These are phyloP conservation scores for Leptinotarsa tumamoca DNA, from an alignment of 2,888 invertebrate species.

Conservation along the genomic window DNA sequence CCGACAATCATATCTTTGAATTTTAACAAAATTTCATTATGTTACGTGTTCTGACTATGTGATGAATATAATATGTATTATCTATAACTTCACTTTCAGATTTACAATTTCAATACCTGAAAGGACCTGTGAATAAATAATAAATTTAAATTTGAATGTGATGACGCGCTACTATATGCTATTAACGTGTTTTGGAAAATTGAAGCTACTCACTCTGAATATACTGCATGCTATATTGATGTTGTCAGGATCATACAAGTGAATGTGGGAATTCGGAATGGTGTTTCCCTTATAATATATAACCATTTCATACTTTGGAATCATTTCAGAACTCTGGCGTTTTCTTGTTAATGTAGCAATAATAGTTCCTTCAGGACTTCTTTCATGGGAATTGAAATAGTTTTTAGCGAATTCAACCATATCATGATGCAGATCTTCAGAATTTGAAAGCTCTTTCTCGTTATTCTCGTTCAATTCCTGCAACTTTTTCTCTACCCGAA, in stretches of 20 bases:
- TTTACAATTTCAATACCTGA: no score
- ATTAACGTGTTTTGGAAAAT: neutral
- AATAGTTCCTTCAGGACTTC: conserved; percentile 87
- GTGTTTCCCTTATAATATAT: conserved; percentile 88
- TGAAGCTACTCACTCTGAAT: conserved; percentile 79
- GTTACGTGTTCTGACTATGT: no score
- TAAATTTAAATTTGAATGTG: no score
- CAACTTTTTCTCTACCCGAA: conserved; percentile 86
- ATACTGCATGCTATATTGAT: conserved; percentile 89
- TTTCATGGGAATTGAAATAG: conserved; percentile 90
- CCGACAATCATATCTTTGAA: no score
- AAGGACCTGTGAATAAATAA: no score
- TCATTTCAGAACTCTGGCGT: conserved; percentile 80
- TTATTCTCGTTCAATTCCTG: conserved; percentile 82
- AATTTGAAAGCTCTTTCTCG: conserved; percentile 68
- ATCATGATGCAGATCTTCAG: conserved; percentile 77
- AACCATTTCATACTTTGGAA: conserved; percentile 94
- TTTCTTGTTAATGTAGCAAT: conserved; percentile 88
- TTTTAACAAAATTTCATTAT: no score
- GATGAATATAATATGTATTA: no score
- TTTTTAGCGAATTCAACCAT: conserved; percentile 94
- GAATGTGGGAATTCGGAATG: conserved; percentile 93
- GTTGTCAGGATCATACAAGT: conserved; percentile 95
- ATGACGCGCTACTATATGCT: neutral
- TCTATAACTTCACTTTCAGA: no score